Base-by-base conservation (phyloP, 2,113 vertebrate species). In the Echinops telfairi region DNA sequence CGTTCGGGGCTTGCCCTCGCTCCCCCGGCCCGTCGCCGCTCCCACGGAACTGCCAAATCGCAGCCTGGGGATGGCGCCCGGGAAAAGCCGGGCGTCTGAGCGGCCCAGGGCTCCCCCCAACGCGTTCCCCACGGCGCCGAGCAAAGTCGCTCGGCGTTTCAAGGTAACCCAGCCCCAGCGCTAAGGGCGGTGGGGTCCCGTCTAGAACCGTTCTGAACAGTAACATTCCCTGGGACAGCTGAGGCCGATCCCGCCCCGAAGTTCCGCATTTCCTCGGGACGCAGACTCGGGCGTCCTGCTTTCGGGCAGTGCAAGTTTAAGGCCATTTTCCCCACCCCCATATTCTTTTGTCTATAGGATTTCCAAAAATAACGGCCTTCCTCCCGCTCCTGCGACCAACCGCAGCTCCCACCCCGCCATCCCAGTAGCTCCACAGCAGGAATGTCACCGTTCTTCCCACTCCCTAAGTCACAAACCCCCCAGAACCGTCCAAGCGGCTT, bases 281-380 rank as follows among this genome's bases (percentile, higher is more conserved):
- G 20, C 15, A 70, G n/a, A 83, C 86, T 14, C n/a, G 57, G 23
- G 23, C 77, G 60, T 29, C 25, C 68, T 4, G 62, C 40, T 16
- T 27, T 23, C 16, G 3, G 3, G 27, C 88, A 43, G 31, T 3
- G 62, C 68, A 33, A 89, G 31, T 76, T 68, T 40, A 60, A 95
- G 60, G 71, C 47, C 62, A 29, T 47, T 2, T 75, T 27, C 78
- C 20, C 22, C 11, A 3, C 91, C 29, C 38, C 60, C 20, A 64
- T 47, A 86, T 29, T 91, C 92, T 93, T 40, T 93, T 88, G 88
- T 95, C 92, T 90, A 7, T 3, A 80, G 38, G 33, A 66, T 88
- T 95, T 80, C 85, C 82, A 57, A 83, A 95, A 83, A 47, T n/a
- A 89, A 89, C 57, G 6, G 12, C 36, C 84, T 77, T 83, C 47